Percentiles rank a stretch among this genome's conserved stretches.
Conservation (phyloP, 2,797 vertebrate genomes). For the Oophaga sylvatica region DNA sequence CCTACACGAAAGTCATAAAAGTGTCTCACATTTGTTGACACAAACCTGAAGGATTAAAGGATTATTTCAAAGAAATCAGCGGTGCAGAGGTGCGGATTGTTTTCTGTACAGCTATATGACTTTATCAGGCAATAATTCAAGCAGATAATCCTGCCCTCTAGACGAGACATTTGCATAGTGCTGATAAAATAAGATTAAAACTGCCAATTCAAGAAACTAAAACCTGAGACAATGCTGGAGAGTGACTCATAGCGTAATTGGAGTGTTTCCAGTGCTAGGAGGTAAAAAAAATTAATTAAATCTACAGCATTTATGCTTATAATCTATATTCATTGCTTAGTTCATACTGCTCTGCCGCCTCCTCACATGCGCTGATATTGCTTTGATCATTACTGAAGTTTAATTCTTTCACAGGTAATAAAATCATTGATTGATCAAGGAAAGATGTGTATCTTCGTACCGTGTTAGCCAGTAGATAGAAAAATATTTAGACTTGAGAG, state of each 20-base stretch:
- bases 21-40: neutral
- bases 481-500: too few relatives aligned
- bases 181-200: slow-evolving; percentile 36
- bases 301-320: neutral
- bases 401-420: neutral
- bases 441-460: too few relatives aligned
- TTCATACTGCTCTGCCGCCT: neutral
- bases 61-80: neutral
- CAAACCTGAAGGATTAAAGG: too few relatives aligned
- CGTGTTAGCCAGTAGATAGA: too few relatives aligned
- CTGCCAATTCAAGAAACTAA: neutral
- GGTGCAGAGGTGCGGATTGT: neutral
- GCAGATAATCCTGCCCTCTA: slow-evolving; percentile 23
- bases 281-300: slow-evolving; percentile 23
- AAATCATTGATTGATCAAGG: neutral
- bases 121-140: neutral
- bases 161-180: slow-evolving; percentile 15
- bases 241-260: neutral
- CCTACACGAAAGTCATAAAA: too few relatives aligned
- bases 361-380: neutral
- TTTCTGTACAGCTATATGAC: neutral
- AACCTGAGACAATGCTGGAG: neutral
- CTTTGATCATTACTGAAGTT: neutral
- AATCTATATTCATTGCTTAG: neutral
- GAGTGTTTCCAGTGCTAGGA: neutral